Base-by-base conservation (phyloP, 2,888 invertebrate genomes). In the Sussaba pulchella region DNA sequence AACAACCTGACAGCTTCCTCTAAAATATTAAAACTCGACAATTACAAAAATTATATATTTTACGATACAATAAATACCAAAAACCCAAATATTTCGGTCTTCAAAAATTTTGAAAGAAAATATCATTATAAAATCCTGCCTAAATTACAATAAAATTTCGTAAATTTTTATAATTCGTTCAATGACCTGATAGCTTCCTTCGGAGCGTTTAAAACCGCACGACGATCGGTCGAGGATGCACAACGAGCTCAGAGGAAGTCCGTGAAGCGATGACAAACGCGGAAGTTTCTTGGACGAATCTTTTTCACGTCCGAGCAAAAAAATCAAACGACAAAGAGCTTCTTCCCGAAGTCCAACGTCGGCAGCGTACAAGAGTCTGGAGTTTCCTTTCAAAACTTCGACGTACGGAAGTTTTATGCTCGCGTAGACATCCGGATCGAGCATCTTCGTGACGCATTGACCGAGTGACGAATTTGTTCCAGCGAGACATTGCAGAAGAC, bases 401-500 rank as follows among this genome's bases (percentile, higher is more conserved):
- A 93, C 87, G 1, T 89, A 89, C 0, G 95, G 93, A 61, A 96
- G 92, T 41, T 93, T 93, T 92, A 95, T 93, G 78, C 93, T 93
- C 57, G 93, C 92, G 0, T 94, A 94, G 86, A 94, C 93, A 83
- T 96, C 95, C 0, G 94, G 93, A 89, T 96, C 95, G 14, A 95
- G 90, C 21, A 95, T 94, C 86, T 94, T 94, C 81, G 95, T 93
- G 61, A 96, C 92, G 1, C 94, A 94, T 89, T 94, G 93, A 0
- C 95, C 96, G 90, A 94, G 83, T 76, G 91, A 52, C 10, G 88
- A 94, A 88, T 84, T 93, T 92, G 91, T 94, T 91, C 85, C 93
- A 0, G 94, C 94, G 84, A 94, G 93, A 17, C 94, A 94, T 64
- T 95, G 94, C 61, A 96, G 87, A 59, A 95, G 90, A 0, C 95